These are phyloP conservation scores for Alfaro cultratus DNA, from an alignment of 2,797 vertebrate genomes.

Conservation along the genomic window DNA sequence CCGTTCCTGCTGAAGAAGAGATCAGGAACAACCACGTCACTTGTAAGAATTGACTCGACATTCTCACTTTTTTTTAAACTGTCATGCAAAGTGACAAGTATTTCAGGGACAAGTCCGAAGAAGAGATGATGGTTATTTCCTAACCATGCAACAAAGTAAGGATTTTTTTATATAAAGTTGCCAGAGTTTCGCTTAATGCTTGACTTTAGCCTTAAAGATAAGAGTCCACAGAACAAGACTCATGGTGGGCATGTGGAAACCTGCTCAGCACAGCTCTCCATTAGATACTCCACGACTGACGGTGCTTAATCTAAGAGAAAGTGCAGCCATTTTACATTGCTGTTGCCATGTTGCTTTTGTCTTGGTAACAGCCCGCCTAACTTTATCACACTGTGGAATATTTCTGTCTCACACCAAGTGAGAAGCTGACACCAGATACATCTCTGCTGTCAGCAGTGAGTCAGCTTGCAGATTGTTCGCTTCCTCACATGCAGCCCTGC, in stretches of 20 bases:
- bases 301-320: constrained; percentile 37
- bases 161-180: constrained; percentile 8
- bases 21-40: not conserved
- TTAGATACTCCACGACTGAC: constrained; percentile 51
- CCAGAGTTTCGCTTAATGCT: constrained; percentile 9
- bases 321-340: constrained; percentile 29
- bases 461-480: constrained; percentile 52
- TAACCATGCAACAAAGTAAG: not conserved
- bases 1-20: not conserved
- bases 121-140: not conserved
- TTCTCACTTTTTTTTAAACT: not conserved
- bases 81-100: not conserved
- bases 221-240: constrained; percentile 37
- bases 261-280: constrained; percentile 52
- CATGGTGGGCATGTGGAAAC: constrained; percentile 66
- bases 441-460: constrained; percentile 49
- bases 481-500: constrained; percentile 37
- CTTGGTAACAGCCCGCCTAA: constrained; percentile 48
- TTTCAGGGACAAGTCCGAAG: not conserved
- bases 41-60: not conserved
- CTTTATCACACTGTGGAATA: constrained; percentile 45
- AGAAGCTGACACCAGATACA: constrained; percentile 53
- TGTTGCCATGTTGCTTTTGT: constrained; percentile 51
- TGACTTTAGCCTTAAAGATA: constrained; percentile 16
- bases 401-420: constrained; percentile 46